Evolutionary conservation across 2,113 vertebrate genomes (phyloP), one percentile per base, ranked within the genome.

Genomic region (Hipposideros armiger): DNA sequence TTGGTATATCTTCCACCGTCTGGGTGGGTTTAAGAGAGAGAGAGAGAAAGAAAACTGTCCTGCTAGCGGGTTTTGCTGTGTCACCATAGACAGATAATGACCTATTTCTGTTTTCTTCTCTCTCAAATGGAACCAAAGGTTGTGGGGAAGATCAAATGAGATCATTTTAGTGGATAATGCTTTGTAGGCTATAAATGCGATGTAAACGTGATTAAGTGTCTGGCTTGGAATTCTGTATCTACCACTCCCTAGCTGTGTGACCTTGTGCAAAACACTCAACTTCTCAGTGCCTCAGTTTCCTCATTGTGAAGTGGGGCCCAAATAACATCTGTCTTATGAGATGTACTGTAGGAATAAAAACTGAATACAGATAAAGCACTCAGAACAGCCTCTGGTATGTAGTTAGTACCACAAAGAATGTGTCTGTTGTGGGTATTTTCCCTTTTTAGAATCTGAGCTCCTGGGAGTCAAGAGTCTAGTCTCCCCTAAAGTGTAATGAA

Each of bases 41-140:
- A 26, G 47, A 87, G 24, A 86, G 19, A 19, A 76, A 76, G 42
- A n/a, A 64, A 36, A n/a, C 11, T 24, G 28, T 67, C 56, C 42
- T 0, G 0, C 22, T 26, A 8, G 26, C 9, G 4, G 47, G 62
- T 87, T 92, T 19, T 47, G 11, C 67, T n/a, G 0, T 83, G 32
- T 62, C 26, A 11, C 30, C 14, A 3, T 50, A 56, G 47, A 90
- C 11, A 92, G 45, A 73, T 83, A 82, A 89, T 42, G n/a, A 6
- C n/a, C 54, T 78, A 5, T 42, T 83, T 64, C 87, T 78, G 40
- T 73, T 91, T 86, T 47, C 83, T 94, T 77, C 54, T 58, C 62
- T 86, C 69, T 69, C 24, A 80, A 50, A 40, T 10, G 26, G 24
- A 80, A 6, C 50, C 50, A 70, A 40, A 67, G 28, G 45, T 58